phyloP scores from a whole-genome alignment of 2,113 vertebrate species.

The Pholis gunnellus region DNA sequence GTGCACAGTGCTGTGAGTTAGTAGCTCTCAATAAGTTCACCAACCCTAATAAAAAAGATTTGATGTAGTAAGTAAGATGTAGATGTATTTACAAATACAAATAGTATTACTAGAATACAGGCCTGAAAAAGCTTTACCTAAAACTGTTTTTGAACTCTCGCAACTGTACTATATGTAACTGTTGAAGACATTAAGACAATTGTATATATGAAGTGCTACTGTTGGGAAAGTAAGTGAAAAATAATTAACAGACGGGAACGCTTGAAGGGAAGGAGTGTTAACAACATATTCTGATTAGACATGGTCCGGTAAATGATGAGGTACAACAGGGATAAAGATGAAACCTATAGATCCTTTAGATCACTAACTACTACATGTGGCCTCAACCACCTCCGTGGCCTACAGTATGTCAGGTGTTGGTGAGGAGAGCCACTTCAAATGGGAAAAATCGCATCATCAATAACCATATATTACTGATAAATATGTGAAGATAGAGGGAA shows the following conservation, averaged over 20 bases:
- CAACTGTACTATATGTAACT: conserved; percentile 2
- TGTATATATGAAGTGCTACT: neutral
- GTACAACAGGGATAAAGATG: conserved; percentile 20
- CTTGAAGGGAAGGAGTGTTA: neutral
- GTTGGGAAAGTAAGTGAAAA: neutral
- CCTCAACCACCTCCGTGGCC: conserved; percentile 8
- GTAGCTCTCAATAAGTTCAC: neutral
- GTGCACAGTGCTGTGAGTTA: neutral
- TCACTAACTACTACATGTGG: conserved; percentile 51
- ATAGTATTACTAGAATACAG: neutral
- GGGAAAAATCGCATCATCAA: conserved; percentile 29
- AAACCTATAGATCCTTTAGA: no score
- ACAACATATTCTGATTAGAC: conserved; percentile 11
- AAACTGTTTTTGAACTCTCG: neutral
- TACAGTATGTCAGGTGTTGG: conserved; percentile 6
- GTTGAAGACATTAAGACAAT: neutral
- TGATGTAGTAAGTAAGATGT: conserved; percentile 7
- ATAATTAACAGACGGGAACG: neutral
- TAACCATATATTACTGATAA: conserved; percentile 32
- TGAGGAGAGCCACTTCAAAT: conserved; percentile 23
- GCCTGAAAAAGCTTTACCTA: neutral
- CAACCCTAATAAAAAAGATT: conserved; percentile 4
- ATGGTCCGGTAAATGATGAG: conserved; percentile 33
- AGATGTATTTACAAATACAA: conserved; percentile 27
- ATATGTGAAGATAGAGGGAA: conserved; percentile 24